Conservation (phyloP, 1,140 invertebrate genomes). For the Conus betulinus region DNA sequence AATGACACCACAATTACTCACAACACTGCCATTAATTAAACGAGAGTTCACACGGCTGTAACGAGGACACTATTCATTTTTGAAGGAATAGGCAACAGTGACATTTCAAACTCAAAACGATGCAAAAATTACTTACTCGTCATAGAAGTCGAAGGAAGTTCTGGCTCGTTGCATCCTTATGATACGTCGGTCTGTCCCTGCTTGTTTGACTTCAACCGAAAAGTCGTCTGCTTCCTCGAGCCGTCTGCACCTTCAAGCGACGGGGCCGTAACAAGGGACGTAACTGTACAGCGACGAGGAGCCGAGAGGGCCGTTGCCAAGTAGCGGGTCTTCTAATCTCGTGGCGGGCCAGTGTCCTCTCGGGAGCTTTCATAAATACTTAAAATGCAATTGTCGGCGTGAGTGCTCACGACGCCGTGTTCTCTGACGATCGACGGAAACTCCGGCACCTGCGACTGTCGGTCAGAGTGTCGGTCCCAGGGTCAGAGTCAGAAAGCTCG, state of each 20-base stretch:
- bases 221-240: constrained; percentile 10
- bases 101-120: no score
- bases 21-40: no score
- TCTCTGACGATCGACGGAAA: no score
- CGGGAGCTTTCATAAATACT: constrained; percentile 8
- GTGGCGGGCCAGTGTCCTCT: not conserved
- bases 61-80: no score
- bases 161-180: constrained; percentile 2
- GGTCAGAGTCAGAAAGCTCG: no score
- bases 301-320: not conserved
- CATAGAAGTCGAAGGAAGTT: constrained; percentile 23
- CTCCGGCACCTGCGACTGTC: no score
- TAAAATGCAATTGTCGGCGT: constrained; percentile 11
- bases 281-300: not conserved
- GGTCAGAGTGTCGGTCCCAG: no score
- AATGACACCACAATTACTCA: no score
- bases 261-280: not conserved
- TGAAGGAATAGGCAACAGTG: no score
- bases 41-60: no score
- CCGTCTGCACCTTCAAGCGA: not conserved
- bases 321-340: constrained; percentile 27
- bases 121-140: constrained; percentile 1
- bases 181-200: not conserved
- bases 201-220: not conserved
- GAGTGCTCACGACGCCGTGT: not conserved